These are phyloP conservation scores for Eupeodes corollae DNA, from an alignment of 1,140 invertebrate species.

Conservation along the genomic window DNA sequence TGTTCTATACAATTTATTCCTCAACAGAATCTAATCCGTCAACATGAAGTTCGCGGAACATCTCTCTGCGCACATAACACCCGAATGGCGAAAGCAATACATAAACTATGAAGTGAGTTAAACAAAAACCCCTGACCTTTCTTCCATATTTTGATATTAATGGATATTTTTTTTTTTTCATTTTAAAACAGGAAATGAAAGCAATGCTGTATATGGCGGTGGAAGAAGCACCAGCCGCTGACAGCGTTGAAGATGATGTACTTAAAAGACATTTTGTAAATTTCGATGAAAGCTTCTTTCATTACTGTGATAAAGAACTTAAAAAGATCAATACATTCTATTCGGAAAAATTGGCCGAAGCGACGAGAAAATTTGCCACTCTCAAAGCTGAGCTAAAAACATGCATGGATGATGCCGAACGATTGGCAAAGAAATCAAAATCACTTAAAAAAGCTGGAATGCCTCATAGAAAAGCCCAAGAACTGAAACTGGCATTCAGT, in stretches of 20 bases:
- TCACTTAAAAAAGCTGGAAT: slow-evolving; percentile 43
- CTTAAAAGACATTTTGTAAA: slow-evolving; percentile 83
- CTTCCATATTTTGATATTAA: neutral
- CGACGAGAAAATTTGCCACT: slow-evolving; percentile 84
- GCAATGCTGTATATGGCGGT: slow-evolving; percentile 78
- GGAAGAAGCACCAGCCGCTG: slow-evolving; percentile 77
- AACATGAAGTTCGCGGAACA: slow-evolving; percentile 96
- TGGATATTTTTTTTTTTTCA: neutral
- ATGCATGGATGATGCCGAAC: slow-evolving; percentile 54
- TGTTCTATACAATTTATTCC: too few species aligned
- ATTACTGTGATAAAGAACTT: slow-evolving; percentile 88
- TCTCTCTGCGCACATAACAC: slow-evolving; percentile 90
- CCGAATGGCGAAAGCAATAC: slow-evolving; percentile 98
- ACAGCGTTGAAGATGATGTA: slow-evolving; percentile 78
- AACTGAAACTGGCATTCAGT: slow-evolving; percentile 95
- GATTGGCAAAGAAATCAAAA: slow-evolving; percentile 41
- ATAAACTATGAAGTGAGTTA: slow-evolving; percentile 87
- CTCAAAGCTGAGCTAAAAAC: slow-evolving; percentile 79
- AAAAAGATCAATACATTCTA: slow-evolving; percentile 97
- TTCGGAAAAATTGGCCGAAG: slow-evolving; percentile 95
- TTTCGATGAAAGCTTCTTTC: slow-evolving; percentile 93
- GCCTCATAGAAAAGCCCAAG: slow-evolving; percentile 60
- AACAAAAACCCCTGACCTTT: neutral
- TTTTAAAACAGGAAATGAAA: slow-evolving; percentile 72
- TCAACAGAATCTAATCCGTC: too few species aligned